Base-by-base conservation (phyloP, 2,113 vertebrate genomes). In the Indicator indicator region DNA sequence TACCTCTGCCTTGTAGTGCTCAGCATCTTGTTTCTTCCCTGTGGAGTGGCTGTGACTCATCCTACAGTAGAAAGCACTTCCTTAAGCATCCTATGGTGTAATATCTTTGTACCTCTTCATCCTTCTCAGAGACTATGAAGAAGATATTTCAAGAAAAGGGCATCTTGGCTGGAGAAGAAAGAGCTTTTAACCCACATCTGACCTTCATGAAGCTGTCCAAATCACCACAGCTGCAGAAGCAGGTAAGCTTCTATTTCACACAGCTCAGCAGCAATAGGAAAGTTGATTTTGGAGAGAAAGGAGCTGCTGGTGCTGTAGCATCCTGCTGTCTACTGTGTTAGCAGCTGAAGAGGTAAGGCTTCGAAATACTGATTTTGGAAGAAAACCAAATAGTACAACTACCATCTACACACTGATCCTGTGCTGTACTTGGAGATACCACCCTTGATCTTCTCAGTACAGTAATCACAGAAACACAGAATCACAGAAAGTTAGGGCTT, bases 151-250 rank as follows among this genome's bases (percentile, higher is more conserved):
- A 98, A 95, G 98, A 98, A 96, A 98, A 98, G 80, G 99, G 99
- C 38, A 98, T 99, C 83, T 69, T 97, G 63, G 72, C 97, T 72
- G 98, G 97, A 97, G 98, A 98, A 68, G 94, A 84, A 59, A 98
- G 97, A 95, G 93, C 93, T 95, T 99, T 99, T 93, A 98, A 98
- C 92, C 99, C 99, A 60, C 99, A 99, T 94, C 97, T 99, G 95
- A 99, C 99, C 92, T 99, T 99, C 93, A 99, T 99, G 98, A 99
- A 99, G 95, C 97, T 99, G 89, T 99, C 99, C 73, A 98, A 97
- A 98, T 98, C 98, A 33, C 97, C 98, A 12, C 97, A 98, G 86
- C 97, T 99, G 56, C 95, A 97, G 89, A 98, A 98, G 50, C 97
- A 98, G 98, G 99, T 99, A 91, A 94, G 97, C 17, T 91, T 56